Evolutionary conservation across 2,113 vertebrate species (phyloP), one percentile per base, ranked within the genome.

Genomic region (Myodes glareolus): DNA sequence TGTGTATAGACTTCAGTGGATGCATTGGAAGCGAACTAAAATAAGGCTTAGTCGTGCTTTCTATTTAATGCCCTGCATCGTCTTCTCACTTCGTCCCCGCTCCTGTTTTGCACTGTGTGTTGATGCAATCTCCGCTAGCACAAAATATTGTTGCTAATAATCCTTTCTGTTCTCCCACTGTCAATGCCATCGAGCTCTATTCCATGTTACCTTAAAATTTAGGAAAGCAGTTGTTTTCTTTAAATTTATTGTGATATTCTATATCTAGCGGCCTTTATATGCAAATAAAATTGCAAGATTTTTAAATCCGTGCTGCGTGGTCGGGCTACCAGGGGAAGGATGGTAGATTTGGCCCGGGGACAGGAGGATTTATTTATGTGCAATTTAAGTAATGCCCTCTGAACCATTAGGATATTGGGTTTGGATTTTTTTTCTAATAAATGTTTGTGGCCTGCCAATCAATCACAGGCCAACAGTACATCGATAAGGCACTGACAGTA

Each of bases 271-370:
- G 99, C 99, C 99, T 99, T 99, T 99, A 99, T 99, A 99, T 99
- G 99, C 99, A 99, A 99, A 99, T 99, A 99, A 99, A 99, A 99
- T 99, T 99, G 99, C 99, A 99, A 99, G 99, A 99, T 99, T 99
- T 99, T 99, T 99, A 99, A 99, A 95, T 95, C 82, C 0, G 85
- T 97, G 87, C 88, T 98, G 91, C 94, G 93, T 97, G 96, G 92
- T 94, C 67, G 96, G 73, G 65, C 91, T 93, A 92, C 77, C 67
- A 90, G 73, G 87, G 87, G 65, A 70, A 81, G 36, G 0, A 45
- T 90, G 47, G 76, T 96, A 84, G 89, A 68, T 95, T 96, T 88
- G 72, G 61, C 31, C 63, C 23, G 75, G 33, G n/a, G n/a, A n/a
- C 33, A 63, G 50, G 4, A 8, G 13, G 14, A 42, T 67, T 92